Evolutionary conservation across 2,797 vertebrate genomes (phyloP).

Genomic region (Pachyuromys duprasi): DNA sequence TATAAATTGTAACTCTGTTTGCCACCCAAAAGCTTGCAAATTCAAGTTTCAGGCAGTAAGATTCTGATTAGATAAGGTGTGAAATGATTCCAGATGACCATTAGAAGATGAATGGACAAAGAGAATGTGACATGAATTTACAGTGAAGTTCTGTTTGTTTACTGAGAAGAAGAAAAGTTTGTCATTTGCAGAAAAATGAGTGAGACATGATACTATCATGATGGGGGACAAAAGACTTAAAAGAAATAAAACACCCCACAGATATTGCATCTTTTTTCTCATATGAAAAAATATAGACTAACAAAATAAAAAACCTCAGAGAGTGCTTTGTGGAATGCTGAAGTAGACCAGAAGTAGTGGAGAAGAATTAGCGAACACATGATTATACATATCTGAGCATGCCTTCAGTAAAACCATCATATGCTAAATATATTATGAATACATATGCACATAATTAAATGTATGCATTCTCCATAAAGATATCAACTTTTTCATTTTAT

Average conservation of each 20-base stretch:
- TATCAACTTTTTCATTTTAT: neutral
- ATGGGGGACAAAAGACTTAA: neutral
- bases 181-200: neutral
- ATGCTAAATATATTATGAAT: neutral
- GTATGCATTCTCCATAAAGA: neutral
- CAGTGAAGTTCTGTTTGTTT: neutral
- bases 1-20: neutral
- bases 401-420: neutral
- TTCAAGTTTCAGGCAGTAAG: neutral
- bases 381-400: neutral
- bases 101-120: neutral
- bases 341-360: neutral
- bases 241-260: too few relatives aligned
- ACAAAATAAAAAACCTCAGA: neutral
- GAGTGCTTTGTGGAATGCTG: neutral
- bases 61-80: neutral
- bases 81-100: neutral
- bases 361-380: neutral
- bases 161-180: neutral
- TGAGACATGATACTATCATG: neutral
- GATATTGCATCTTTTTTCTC: neutral
- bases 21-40: neutral
- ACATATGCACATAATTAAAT: neutral
- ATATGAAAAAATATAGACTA: neutral
- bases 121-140: neutral